Evolutionary conservation across 2,888 invertebrate species (phyloP).

Genomic region (Tortrix viridana): DNA sequence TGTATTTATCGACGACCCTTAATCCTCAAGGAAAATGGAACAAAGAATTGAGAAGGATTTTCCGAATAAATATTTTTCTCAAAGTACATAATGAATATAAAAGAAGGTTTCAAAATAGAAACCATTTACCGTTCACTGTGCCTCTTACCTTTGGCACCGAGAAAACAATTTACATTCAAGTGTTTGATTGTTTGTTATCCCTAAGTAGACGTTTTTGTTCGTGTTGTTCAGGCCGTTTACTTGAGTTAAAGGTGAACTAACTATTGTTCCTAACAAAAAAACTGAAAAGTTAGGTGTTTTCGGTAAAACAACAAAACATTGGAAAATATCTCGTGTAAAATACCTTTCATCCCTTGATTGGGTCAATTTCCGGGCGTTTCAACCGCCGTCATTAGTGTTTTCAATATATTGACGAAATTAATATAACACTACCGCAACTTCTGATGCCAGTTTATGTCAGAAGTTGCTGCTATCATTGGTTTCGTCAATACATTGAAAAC

Average conservation of each 20-base stretch:
- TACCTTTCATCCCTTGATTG: no score
- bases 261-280: no score
- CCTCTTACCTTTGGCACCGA: slow-evolving; percentile 2
- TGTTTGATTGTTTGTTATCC: slow-evolving; percentile 1
- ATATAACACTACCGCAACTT: no score
- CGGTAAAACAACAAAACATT: no score
- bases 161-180: slow-evolving; percentile 3
- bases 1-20: background rate
- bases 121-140: slow-evolving; percentile 3
- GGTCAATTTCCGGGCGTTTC: no score
- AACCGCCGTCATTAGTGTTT: no score
- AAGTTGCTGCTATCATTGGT: no score
- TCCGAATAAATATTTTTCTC: slow-evolving; percentile 11
- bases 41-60: background rate
- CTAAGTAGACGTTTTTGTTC: slow-evolving; percentile 1
- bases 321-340: no score
- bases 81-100: slow-evolving; percentile 16
- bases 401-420: no score
- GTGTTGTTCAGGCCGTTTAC: background rate
- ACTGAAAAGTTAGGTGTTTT: no score
- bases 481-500: no score
- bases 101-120: slow-evolving; percentile 12
- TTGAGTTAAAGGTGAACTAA: background rate
- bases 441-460: no score
- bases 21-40: background rate